Base-by-base conservation (phyloP, 2,888 invertebrate genomes). In the Baccha elongata region DNA sequence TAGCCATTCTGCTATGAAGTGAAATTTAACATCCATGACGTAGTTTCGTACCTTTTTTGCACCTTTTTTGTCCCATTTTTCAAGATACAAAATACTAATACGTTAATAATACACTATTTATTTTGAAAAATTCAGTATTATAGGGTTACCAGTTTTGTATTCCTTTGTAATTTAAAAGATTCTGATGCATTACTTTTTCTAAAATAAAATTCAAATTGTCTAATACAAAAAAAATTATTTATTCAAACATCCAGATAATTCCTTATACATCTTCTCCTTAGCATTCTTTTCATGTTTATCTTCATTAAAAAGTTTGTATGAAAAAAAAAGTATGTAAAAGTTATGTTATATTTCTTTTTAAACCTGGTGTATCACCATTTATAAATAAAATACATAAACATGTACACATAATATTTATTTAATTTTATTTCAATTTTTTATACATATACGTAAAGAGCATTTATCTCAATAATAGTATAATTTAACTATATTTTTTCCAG, bases 401-500 rank as follows among this genome's bases (percentile, higher is more conserved):
- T 83, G 71, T 83, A 83, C 78, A 83, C 78, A 73, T 83, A 83
- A 78, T 83, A 81, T 76, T 81, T 71, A 76, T 71, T 76, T 72
- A 78, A 73, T 72, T 83, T 65, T 74, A 69, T 73, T 64, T 71
- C 65, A 42, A 26, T 71, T 72, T 72, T 76, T 71, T 79, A 67
- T 84, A 79, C 72, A 79, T 79, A 79, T 52, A 79, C 73, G 52
- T 79, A 69, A 78, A 76, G 79, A 74, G 69, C 74, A 52, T 80
- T 84, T 73, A 84, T 81, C 72, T 84, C 55, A 76, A 76, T 81
- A 81, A 76, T 74, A 83, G 84, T 83, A 85, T 76, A 85, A 83
- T 85, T 85, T 85, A 84, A 76, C 84, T 84, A 84, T 74, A 76
- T 85, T 83, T 79, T 76, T 83, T 85, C 84, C 84, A 85, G 84